phyloP scores from a whole-genome alignment of 2,888 invertebrate genomes.

The Melanotus villosus region DNA sequence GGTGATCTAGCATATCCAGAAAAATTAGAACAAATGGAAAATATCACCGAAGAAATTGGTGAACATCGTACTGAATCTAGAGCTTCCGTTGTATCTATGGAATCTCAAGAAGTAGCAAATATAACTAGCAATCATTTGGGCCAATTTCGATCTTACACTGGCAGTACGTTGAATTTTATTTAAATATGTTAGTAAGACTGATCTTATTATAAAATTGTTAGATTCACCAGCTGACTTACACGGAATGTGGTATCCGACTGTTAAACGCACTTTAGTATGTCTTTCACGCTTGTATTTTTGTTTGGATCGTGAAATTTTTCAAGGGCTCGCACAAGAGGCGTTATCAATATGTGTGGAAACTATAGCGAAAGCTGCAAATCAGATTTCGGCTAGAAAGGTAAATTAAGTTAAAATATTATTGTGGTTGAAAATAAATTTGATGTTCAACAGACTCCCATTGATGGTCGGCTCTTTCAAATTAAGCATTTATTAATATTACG shows the following conservation, averaged over 20 bases:
- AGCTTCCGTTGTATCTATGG: constrained; percentile 78
- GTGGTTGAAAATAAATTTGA: constrained; percentile 10
- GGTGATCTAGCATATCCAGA: constrained; percentile 99
- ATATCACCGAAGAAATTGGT: constrained; percentile 64
- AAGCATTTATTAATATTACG: constrained; percentile 96
- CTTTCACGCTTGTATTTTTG: constrained; percentile 94
- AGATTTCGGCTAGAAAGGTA: constrained; percentile 83
- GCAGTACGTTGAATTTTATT: constrained; percentile 62
- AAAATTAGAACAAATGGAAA: constrained; percentile 98
- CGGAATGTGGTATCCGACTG: constrained; percentile 99
- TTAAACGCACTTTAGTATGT: constrained; percentile 93
- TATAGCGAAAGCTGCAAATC: constrained; percentile 84
- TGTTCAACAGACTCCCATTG: constrained; percentile 78
- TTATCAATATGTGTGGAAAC: constrained; percentile 93
- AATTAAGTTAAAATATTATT: no score
- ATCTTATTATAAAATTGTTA: no score
- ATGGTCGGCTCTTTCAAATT: constrained; percentile 96
- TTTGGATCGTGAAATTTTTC: constrained; percentile 95
- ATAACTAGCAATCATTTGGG: constrained; percentile 69
- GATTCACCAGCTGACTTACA: constrained; percentile 85
- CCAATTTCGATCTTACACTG: constrained; percentile 68
- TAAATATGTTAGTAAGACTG: no score
- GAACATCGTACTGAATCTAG: constrained; percentile 77
- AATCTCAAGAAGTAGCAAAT: constrained; percentile 81
- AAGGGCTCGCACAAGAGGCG: constrained; percentile 97